These are phyloP conservation scores for Potorous gilbertii DNA, from an alignment of 2,797 vertebrate species.

Conservation along the genomic window DNA sequence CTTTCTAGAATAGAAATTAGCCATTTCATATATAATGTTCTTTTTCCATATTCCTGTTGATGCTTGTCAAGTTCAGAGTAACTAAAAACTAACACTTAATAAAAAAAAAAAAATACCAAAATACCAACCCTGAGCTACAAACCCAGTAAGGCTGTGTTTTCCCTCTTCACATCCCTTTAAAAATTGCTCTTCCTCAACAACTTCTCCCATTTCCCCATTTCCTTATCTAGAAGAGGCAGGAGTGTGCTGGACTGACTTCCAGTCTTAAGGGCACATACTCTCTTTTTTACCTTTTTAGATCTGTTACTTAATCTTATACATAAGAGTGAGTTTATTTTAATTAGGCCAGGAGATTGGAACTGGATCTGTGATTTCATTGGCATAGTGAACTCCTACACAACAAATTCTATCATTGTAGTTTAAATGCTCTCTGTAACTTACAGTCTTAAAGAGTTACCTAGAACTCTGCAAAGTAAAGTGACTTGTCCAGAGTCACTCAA, in stretches of 20 bases:
- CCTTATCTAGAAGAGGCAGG: not conserved
- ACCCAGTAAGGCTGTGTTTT: not conserved
- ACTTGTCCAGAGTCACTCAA: not conserved
- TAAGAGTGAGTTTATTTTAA: not conserved
- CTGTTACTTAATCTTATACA: not conserved
- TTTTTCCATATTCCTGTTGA: not conserved
- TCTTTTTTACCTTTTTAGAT: not conserved
- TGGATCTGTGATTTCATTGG: not conserved
- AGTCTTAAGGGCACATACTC: not conserved
- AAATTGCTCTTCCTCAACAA: not conserved
- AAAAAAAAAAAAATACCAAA: not conserved
- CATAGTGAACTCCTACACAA: not conserved
- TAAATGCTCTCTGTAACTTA: not conserved
- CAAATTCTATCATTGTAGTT: not conserved
- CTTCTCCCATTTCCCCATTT: not conserved
- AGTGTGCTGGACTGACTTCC: not conserved
- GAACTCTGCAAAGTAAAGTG: not conserved
- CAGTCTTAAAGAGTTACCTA: not conserved
- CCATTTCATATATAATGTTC: not conserved
- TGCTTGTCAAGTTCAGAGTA: not conserved
- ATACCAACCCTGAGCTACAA: not conserved
- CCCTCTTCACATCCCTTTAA: not conserved
- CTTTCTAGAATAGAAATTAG: not conserved
- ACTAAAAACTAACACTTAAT: not conserved
- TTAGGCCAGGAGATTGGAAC: not conserved